Evolutionary conservation across 2,113 vertebrate genomes (phyloP), one percentile per base, ranked within the genome.

Genomic region (Pluvianellus socialis): DNA sequence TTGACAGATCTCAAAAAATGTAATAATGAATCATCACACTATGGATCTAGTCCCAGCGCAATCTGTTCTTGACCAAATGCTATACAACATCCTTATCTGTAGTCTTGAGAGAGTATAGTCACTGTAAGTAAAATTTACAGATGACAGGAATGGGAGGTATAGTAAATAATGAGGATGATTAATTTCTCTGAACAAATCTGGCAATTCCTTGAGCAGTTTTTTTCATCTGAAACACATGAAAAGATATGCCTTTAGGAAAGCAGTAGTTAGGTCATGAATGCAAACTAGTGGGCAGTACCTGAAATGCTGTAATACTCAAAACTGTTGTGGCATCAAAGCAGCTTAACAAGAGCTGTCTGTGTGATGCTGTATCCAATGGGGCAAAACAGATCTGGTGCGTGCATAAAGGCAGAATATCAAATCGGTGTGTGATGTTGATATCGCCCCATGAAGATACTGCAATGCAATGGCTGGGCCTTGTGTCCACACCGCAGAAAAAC

Each of bases 51-150:
- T 95, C 76, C 83, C 68, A 56, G 30, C 63, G 86, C 94, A 94
- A 94, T 96, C 95, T 97, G 91, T 92, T 96, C 94, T 94, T 96
- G 91, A 93, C 79, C 83, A 90, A 94, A 96, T 96, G 91, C 86
- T 96, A 38, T 93, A 47, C 8, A 44, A 66, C 49, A 88, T 89
- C 70, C 26, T 88, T 94, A 89, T 77, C 67, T 80, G 67, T 44
- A 77, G 56, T 35, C 68, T n/a, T 80, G 50, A 80, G 53, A 94
- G 38, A 58, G 21, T 65, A 55, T 40, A 92, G 44, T 35, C 50
- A 59, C 56, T 90, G 40, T 27, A 67, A 86, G 68, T 30, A 93
- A 92, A 62, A 92, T 74, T 80, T 93, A 38, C 50, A 86, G 53
- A 74, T 81, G n/a, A 91, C 40, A 65, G 32, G 24, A 80, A 86